phyloP scores from a whole-genome alignment of 1,140 invertebrate species.

The Zophobas morio region DNA sequence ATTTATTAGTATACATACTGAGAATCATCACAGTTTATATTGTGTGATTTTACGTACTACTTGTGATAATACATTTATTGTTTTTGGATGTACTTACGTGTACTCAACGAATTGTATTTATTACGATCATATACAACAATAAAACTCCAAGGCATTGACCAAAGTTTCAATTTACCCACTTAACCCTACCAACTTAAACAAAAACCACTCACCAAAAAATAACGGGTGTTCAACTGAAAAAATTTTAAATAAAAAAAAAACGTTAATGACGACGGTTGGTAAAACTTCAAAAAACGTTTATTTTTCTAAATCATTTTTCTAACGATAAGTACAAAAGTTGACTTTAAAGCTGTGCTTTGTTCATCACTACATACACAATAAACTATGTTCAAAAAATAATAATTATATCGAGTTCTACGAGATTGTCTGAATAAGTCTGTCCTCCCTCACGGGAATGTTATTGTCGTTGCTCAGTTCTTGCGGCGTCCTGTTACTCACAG shows the following conservation, averaged over 20 bases:
- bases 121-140: constrained; percentile 38
- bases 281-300: no score
- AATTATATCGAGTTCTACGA: background rate
- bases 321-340: no score
- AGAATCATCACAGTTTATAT: constrained; percentile 33
- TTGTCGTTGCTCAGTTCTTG: background rate
- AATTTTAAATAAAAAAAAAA: no score
- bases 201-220: no score
- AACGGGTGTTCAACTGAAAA: no score
- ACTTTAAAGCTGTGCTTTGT: no score
- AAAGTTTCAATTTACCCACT: background rate
- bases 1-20: constrained; percentile 42
- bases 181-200: no score
- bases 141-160: constrained; percentile 4
- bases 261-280: no score
- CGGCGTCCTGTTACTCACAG: no score
- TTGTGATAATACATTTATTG: constrained; percentile 44
- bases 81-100: constrained; percentile 44
- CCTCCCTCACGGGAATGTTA: constrained; percentile 10
- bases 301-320: no score
- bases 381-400: background rate
- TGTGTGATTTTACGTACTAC: constrained; percentile 40
- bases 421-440: constrained; percentile 17
- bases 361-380: no score
- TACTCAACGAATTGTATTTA: constrained; percentile 47